Base-by-base conservation (phyloP, 2,113 vertebrate genomes). In the Sinocyclocheilus maitianheensis region DNA sequence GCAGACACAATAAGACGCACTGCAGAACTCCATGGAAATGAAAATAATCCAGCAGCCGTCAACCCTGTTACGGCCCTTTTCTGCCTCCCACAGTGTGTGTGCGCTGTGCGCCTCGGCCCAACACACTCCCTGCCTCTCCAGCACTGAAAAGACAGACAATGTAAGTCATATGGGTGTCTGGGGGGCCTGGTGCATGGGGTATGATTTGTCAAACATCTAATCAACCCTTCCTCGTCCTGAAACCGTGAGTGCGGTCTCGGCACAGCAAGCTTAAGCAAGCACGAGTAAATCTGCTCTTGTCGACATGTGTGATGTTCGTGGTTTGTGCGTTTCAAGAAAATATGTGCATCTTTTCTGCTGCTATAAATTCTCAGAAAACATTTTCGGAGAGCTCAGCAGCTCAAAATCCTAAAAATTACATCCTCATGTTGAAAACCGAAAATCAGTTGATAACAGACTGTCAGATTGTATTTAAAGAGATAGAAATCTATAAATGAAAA, bases 1-100 rank as follows among this genome's bases (percentile, higher is more conserved):
- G 60, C 78, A 78, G 60, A 78, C 76, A 58, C 79, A 77, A 87
- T 78, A n/a, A 85, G 74, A 89, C 86, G 11, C 79, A 85, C 71
- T 71, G 60, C 83, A 89, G 83, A 87, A 78, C 85, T 89, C 83
- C 77, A 87, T 85, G 53, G 85, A 89, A 89, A 89, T 87, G 78
- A 89, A 89, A 87, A 85, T 87, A 89, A 87, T 84, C 88, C 85
- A 63, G 53, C 81, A 74, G 84, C 46, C 53, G 77, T 67, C 85
- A 81, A 37, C 43, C 87, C 81, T 3, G 62, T 86, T 81, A 86
- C 34, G 46, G 74, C 67, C 65, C 84, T 26, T 40, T 79, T 85
- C 76, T 86, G 84, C 84, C 87, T 86, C 84, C 87, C 87, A 86
- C 80, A 69, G 43, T 85, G 51, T 77, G 76, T 37, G 14, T 34